phyloP scores from a whole-genome alignment of 2,113 vertebrate species.

The Chloropsis hardwickii region DNA sequence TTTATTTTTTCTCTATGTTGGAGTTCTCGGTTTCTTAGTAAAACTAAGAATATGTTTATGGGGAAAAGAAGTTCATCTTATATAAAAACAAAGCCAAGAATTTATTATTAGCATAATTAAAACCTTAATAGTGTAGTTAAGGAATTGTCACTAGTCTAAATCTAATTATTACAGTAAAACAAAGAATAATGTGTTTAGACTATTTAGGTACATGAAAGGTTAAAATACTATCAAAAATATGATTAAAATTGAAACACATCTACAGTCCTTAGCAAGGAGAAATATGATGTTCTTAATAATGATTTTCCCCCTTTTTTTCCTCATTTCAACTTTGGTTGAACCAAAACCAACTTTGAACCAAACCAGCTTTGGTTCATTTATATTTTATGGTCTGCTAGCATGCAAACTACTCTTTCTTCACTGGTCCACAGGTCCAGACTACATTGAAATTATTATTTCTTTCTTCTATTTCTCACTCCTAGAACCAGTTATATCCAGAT shows the following conservation, averaged over 20 bases:
- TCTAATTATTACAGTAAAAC: background rate
- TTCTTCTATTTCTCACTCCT: background rate
- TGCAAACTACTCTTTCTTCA: background rate
- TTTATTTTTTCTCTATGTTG: background rate
- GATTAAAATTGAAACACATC: background rate
- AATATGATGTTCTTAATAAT: background rate
- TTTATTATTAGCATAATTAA: background rate
- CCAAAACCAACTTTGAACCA: too few relatives aligned
- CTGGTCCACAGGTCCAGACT: background rate
- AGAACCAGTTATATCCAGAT: background rate
- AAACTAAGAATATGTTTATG: background rate
- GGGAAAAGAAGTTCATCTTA: accelerated
- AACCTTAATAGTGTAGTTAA: background rate
- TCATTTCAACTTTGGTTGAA: too few relatives aligned
- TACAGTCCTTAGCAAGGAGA: background rate
- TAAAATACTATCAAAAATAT: background rate
- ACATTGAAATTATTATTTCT: background rate
- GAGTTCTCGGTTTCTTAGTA: background rate
- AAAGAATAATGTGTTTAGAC: background rate
- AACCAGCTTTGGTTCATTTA: background rate
- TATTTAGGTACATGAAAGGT: background rate
- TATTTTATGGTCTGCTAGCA: background rate
- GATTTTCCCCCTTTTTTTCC: background rate
- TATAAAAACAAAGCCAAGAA: background rate
- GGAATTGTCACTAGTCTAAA: background rate